Conservation (phyloP, 1,140 invertebrate genomes). For the Sminthurides bifidus region DNA sequence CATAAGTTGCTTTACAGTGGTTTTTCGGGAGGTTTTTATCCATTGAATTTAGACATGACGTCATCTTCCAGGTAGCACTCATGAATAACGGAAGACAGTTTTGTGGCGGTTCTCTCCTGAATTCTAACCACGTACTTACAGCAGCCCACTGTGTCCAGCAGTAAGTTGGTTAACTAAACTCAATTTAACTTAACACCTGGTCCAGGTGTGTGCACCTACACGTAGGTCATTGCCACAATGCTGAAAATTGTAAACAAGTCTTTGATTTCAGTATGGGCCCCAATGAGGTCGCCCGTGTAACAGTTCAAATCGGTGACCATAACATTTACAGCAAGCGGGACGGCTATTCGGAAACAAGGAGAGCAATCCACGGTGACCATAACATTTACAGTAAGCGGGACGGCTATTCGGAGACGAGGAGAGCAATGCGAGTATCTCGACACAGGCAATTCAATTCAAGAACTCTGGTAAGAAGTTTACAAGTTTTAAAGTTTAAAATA, state of each 20-base stretch:
- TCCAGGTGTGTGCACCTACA: too few relatives aligned
- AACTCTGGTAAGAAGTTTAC: conserved; percentile 14
- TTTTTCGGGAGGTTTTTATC: too few relatives aligned
- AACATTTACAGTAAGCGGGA: conserved; percentile 10
- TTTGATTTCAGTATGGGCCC: conserved; percentile 10
- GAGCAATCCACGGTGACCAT: conserved; percentile 16
- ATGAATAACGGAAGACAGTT: conserved; percentile 12
- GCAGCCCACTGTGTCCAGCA: conserved; percentile 17
- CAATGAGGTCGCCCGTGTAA: conserved; percentile 11
- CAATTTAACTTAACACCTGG: background rate
- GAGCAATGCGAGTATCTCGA: conserved; percentile 16
- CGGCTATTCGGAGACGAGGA: conserved; percentile 12
- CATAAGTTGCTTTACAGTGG: too few relatives aligned
- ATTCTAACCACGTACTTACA: conserved; percentile 15
- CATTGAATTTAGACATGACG: too few relatives aligned
- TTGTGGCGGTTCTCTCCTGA: conserved; percentile 16
- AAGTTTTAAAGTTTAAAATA: background rate
- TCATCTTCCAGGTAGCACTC: conserved; percentile 8
- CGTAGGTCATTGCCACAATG: background rate
- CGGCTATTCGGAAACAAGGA: conserved; percentile 12
- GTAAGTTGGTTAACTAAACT: conserved; percentile 6
- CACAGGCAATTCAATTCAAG: conserved; percentile 23
- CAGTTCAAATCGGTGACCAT: conserved; percentile 19
- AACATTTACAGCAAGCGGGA: conserved; percentile 10
- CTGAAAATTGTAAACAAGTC: background rate